phyloP scores from a whole-genome alignment of 2,113 vertebrate genomes.

The Colaptes auratus region DNA sequence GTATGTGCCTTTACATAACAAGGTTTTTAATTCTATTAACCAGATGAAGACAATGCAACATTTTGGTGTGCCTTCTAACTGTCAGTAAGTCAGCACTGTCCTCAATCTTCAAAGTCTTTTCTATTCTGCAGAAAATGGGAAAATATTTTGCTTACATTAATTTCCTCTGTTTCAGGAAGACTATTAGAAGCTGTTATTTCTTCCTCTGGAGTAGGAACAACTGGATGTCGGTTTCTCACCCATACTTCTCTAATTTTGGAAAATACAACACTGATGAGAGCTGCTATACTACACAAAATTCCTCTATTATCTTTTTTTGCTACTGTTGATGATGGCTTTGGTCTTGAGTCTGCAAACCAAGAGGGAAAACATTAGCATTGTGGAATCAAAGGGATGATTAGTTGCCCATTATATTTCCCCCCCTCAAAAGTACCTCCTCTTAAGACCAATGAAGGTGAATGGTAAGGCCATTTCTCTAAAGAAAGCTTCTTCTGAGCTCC shows the following conservation, averaged over 20 bases:
- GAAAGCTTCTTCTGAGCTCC: conserved; percentile 89
- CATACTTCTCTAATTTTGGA: conserved; percentile 91
- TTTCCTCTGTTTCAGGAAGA: no score
- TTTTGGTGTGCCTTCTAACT: no score
- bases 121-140: no score
- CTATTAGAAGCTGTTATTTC: no score
- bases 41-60: no score
- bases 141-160: no score
- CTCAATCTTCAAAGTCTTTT: no score
- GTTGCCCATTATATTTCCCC: background rate
- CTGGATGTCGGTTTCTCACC: conserved; percentile 61
- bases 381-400: background rate
- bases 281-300: conserved; percentile 86
- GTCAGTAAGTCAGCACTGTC: no score
- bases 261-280: conserved; percentile 88
- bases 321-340: conserved; percentile 89
- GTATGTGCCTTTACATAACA: no score
- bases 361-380: background rate
- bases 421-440: conserved; percentile 80
- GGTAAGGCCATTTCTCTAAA: conserved; percentile 87
- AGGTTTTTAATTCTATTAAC: no score
- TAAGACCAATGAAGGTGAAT: conserved; percentile 75
- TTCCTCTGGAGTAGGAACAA: no score
- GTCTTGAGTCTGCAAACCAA: conserved; percentile 81
- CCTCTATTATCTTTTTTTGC: conserved; percentile 79